A percentile compares a stretch with the other conserved stretches of the same genome.
Conservation (phyloP, 2,888 invertebrate genomes). For the Drosophila mulleri region DNA sequence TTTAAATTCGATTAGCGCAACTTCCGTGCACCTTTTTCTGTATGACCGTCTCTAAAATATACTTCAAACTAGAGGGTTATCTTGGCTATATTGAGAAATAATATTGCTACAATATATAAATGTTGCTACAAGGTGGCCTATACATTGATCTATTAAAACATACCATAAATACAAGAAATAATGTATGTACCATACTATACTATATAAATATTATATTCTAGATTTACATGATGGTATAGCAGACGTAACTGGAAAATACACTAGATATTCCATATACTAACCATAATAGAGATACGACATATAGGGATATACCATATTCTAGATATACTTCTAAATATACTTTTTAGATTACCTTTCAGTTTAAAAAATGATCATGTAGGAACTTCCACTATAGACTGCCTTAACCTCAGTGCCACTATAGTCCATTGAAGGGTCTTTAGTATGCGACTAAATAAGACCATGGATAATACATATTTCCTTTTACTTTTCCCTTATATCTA, state of each 20-base stretch:
- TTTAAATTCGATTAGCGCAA: slow-evolving; percentile 79
- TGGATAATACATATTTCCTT: not conserved
- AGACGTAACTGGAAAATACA: too few relatives aligned
- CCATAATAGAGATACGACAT: too few relatives aligned
- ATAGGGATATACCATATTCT: not conserved
- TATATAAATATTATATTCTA: too few relatives aligned
- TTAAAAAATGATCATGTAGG: not conserved
- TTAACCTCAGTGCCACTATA: not conserved
- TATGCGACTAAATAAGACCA: not conserved
- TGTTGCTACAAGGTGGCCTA: too few relatives aligned
- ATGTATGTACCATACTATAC: too few relatives aligned
- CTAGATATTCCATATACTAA: too few relatives aligned
- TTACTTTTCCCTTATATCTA: not conserved
- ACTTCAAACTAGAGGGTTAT: slow-evolving; percentile 1
- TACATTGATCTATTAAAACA: too few relatives aligned
- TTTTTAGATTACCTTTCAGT: not conserved
- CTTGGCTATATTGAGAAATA: not conserved
- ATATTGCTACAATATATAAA: too few relatives aligned
- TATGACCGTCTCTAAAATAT: slow-evolving; percentile 5
- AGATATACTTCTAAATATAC: not conserved
- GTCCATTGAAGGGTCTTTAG: not conserved
- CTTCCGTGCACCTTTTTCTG: slow-evolving; percentile 53
- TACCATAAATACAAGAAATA: too few relatives aligned
- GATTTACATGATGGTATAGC: too few relatives aligned
- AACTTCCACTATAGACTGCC: not conserved